These are phyloP conservation scores for Tipula helvola DNA, from an alignment of 2,888 invertebrate genomes.

Conservation along the genomic window DNA sequence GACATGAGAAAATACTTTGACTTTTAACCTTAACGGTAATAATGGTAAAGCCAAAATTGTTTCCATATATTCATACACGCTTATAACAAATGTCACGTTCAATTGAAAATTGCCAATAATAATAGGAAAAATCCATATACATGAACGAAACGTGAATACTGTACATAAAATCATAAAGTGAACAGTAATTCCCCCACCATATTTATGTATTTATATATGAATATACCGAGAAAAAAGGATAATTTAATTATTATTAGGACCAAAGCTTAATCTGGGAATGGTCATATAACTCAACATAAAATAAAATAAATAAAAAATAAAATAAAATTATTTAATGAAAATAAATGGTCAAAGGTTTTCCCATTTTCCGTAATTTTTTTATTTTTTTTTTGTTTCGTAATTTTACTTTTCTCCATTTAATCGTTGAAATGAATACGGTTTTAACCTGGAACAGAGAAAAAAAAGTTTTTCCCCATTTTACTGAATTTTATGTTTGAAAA, in stretches of 20 bases:
- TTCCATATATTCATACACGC: neutral
- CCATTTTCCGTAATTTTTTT: neutral
- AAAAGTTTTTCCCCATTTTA: neutral
- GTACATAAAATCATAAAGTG: neutral
- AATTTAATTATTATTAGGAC: constrained; percentile 4
- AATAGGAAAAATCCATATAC: neutral
- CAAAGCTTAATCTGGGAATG: neutral
- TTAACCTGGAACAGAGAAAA: neutral
- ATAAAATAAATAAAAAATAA: neutral
- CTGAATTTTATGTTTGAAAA: neutral
- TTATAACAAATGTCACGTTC: neutral
- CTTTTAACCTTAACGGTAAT: neutral
- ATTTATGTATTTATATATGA: neutral
- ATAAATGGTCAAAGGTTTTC: constrained; percentile 4
- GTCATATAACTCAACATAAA: neutral
- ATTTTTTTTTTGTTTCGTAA: neutral
- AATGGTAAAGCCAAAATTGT: neutral
- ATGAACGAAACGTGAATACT: neutral
- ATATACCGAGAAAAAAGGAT: neutral
- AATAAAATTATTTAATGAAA: neutral
- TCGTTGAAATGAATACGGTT: neutral
- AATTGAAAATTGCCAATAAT: neutral
- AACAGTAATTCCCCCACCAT: neutral
- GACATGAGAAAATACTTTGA: neutral
- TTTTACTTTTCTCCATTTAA: neutral